phyloP scores from a whole-genome alignment of 2,113 vertebrate species.

The Donacobius atricapilla region DNA sequence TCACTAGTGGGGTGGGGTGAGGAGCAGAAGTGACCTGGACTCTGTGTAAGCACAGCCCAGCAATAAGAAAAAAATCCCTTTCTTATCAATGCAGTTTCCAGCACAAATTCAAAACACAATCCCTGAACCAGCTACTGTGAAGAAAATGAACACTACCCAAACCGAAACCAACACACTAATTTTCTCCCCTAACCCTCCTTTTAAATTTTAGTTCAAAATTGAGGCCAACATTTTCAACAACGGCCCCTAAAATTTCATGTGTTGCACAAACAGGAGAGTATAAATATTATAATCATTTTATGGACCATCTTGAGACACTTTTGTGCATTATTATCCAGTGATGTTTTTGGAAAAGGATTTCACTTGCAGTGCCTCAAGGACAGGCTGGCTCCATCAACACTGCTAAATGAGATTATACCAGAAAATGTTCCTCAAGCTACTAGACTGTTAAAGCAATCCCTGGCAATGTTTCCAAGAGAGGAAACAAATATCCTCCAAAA shows the following conservation, averaged over 20 bases:
- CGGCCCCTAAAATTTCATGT: neutral
- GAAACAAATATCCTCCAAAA: neutral
- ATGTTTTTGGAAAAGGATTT: neutral
- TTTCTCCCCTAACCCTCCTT: neutral
- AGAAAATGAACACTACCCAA: neutral
- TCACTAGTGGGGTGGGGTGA: accelerated
- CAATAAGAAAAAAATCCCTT: neutral
- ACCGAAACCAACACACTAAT: neutral
- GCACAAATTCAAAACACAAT: neutral
- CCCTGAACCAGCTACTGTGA: neutral
- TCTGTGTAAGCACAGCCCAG: neutral
- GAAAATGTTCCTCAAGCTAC: neutral
- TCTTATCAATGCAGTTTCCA: neutral
- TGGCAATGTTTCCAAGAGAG: neutral
- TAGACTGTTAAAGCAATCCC: neutral
- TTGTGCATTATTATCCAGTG: neutral
- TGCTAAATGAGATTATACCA: neutral
- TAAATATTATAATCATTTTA: neutral
- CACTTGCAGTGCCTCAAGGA: neutral
- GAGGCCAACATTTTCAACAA: neutral
- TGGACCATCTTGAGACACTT: neutral
- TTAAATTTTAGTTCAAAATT: neutral
- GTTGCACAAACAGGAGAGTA: neutral
- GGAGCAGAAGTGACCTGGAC: neutral
- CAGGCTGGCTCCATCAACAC: neutral